Conservation (phyloP, 2,797 vertebrate genomes). For the Heterohyrax brucei region DNA sequence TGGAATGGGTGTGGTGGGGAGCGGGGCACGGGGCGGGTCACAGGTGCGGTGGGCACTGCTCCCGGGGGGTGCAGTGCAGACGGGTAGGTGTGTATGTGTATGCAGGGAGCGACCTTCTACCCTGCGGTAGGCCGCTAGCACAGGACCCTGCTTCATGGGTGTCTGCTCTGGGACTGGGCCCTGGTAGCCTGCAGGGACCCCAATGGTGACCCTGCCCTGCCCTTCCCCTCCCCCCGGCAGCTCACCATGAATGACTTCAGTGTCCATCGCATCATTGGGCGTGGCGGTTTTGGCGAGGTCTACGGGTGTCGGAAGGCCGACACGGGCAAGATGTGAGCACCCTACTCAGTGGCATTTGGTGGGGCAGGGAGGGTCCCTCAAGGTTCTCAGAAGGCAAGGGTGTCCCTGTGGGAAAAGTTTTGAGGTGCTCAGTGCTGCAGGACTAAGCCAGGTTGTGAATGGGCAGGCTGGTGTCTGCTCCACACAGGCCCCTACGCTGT, state of each 20-base stretch:
- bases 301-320: conserved; percentile 92
- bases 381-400: accelerated
- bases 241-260: conserved; percentile 93
- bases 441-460: not conserved
- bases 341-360: accelerated
- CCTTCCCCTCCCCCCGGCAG: conserved; percentile 76
- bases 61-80: not conserved
- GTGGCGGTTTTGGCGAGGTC: conserved; percentile 91
- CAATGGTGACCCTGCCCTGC: not conserved
- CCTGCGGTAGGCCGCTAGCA: accelerated
- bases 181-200: not conserved
- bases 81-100: not conserved
- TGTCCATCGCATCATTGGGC: conserved; percentile 92
- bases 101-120: accelerated
- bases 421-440: accelerated
- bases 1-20: not conserved
- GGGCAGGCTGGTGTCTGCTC: not conserved
- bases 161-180: not conserved
- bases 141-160: not conserved
- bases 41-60: not conserved
- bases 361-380: accelerated
- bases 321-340: conserved; percentile 91
- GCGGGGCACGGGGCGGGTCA: not conserved
- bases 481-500: accelerated
- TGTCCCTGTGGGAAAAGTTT: not conserved